phyloP scores from a whole-genome alignment of 2,113 vertebrate genomes.

The Neomonachus schauinslandi region DNA sequence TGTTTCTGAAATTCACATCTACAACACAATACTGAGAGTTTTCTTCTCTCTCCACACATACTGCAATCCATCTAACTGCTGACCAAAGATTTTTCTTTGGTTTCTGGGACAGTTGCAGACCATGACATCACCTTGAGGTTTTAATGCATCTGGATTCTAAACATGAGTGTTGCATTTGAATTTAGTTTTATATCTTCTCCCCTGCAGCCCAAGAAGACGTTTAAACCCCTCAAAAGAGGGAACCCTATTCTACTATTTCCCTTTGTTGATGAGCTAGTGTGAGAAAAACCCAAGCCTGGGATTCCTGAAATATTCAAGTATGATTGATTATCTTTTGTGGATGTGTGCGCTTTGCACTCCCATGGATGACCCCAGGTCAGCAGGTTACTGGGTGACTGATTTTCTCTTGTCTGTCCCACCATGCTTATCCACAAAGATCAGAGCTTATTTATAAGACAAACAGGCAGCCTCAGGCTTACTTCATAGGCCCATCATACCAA shows the following conservation, averaged over 20 bases:
- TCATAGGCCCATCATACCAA: neutral
- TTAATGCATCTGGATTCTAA: neutral
- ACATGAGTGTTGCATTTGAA: neutral
- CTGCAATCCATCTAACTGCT: neutral
- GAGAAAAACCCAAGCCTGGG: neutral
- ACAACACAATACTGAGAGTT: neutral
- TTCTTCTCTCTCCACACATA: neutral
- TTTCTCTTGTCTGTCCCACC: neutral
- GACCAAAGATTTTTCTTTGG: neutral
- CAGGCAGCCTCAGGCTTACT: neutral
- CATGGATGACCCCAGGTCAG: neutral
- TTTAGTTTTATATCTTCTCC: neutral
- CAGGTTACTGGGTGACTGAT: neutral
- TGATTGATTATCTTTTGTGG: neutral
- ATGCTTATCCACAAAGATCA: neutral
- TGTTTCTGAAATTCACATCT: slow-evolving; percentile 28
- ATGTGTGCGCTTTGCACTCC: neutral
- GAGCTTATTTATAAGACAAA: neutral
- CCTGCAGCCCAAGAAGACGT: neutral
- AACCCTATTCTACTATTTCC: neutral
- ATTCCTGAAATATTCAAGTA: neutral
- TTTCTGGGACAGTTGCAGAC: neutral
- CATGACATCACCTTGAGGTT: neutral
- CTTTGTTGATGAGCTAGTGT: neutral
- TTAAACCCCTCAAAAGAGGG: neutral